Evolutionary conservation across 2,888 invertebrate genomes (phyloP), one percentile per base, ranked within the genome.

Genomic region (Chloroclysta siterata): DNA sequence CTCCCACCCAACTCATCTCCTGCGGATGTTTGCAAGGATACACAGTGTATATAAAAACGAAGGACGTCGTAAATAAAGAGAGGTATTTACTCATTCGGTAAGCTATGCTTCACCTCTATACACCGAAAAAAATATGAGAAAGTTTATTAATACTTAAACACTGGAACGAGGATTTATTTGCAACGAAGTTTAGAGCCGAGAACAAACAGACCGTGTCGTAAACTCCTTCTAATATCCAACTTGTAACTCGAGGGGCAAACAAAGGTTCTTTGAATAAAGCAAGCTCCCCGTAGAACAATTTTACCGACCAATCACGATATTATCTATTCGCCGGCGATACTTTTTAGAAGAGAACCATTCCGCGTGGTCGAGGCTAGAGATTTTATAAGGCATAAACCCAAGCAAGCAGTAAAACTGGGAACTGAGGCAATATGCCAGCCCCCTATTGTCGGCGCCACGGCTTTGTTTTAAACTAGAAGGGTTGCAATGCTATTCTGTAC

Each of bases 331-430:
- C 70, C 75, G 73, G 77, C 79, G 75, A 77, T 84, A 84, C 81
- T 85, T 87, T 81, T 83, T 83, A 81, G 79, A 79, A 77, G 72
- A 75, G 75, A 78, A 80, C 78, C 69, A 74, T 81, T 80, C 76
- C 72, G 77, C 80, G 81, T 81, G 83, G 85, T 77, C 82, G 81
- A 79, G 76, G 81, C 79, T 80, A 79, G 80, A 85, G 83, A 83
- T 87, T 89, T 89, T 87, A 89, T 88, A 87, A 86, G 84, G 85
- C 88, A 88, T 90, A 89, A 90, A 90, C 81, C 81, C 81, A 85
- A 89, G 87, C 85, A 84, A 60, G 82, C 84, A 81, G 84, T 88
- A 88, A 88, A 88, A 88, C 82, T 84, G 80, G 84, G 80, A 72
- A 84, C 83, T 80, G 87, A 85, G 85, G 88, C 88, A 87, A 87